Base-by-base conservation (phyloP, 2,888 invertebrate genomes). In the Auanema freiburgensis region DNA sequence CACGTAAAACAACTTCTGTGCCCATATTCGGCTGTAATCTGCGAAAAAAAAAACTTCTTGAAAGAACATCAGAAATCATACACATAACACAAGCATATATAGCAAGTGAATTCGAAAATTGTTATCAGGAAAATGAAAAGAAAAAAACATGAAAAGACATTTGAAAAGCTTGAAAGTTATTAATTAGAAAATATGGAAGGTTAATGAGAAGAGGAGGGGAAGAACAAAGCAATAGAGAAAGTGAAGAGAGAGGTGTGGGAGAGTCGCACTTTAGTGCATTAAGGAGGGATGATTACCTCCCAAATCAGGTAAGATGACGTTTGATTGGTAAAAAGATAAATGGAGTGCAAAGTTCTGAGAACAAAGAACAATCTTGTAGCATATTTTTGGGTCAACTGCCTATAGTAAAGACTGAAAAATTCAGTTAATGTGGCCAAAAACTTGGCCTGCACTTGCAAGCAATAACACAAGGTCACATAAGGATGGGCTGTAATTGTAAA, bases 1-100 rank as follows among this genome's bases (percentile, higher is more conserved):
- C 67, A 11, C 63, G 65, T 1, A 50, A 49, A 23, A 66, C 63
- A 40, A 69, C 72, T 63, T 72, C 69, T 16, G 72, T 69, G 18
- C 69, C 72, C 72, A 72, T 72, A 49, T 65, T 63, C 41, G 11
- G 50, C n/a, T 50, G 12, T 50, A 24, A 50, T 24, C 21, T 50
- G 21, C 11, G 50, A 11, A 16, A 18, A 18, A n/a, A 8, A 33
- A 33, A 33, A 33, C 33, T 33, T 33, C 33, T 33, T 33, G 8
- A 33, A 33, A 46, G 18, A 46, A 16, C 16, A 46, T 46, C 16
- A 46, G 46, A 16, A 46, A 46, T 18, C 21, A 46, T 43, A 12
- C 12, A 43, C 12, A 43, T 12, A 43, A 12, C 16, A 18, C 46
- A 21, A 21, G 46, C 21, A 21, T 46, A n/a, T n/a, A 21, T 10